Evolutionary conservation across 2,113 vertebrate species (phyloP), one percentile per base, ranked within the genome.

Genomic region (Hucho hucho): DNA sequence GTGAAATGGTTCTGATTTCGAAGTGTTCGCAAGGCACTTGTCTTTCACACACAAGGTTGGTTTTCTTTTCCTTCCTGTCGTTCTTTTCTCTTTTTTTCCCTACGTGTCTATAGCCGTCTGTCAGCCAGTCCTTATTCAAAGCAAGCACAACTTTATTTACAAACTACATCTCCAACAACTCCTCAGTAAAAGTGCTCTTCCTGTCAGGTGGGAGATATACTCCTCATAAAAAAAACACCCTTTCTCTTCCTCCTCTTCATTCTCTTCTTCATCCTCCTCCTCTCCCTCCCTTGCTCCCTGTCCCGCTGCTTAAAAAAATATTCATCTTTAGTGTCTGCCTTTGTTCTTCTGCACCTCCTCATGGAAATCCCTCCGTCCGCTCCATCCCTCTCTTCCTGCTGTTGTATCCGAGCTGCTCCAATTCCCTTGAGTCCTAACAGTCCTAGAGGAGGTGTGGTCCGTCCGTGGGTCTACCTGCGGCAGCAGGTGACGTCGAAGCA

Each of bases 11-110:
- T 91, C 93, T 88, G 90, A 90, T 95, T 93, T 92, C 92, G 92
- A 95, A 95, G 93, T 92, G 94, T 96, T 97, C 93, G 93, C 96
- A 94, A 99, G 97, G 97, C 97, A 99, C 97, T 98, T 98, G 87
- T 94, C 92, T 89, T 93, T 91, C 87, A 87, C 84, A 87, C 84
- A 89, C 86, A 89, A 89, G 76, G 68, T 37, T 43, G 68, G 75
- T 86, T 83, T 63, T 79, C 77, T 82, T 74, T 83, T 86, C 87
- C 83, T 78, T 64, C 86, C 80, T 63, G 81, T 87, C 83, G 72
- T 91, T 85, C 85, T 82, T 80, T 72, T 59, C 69, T 86, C 37
- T 70, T 58, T 29, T 7, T 66, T 75, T 61, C 65, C 47, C 47
- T 71, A 28, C 28, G 18, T 61, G 20, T 24, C 46, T 46, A 20